Evolutionary conservation across 1,140 invertebrate genomes (phyloP).

Genomic region (Tetramorium simillimum): DNA sequence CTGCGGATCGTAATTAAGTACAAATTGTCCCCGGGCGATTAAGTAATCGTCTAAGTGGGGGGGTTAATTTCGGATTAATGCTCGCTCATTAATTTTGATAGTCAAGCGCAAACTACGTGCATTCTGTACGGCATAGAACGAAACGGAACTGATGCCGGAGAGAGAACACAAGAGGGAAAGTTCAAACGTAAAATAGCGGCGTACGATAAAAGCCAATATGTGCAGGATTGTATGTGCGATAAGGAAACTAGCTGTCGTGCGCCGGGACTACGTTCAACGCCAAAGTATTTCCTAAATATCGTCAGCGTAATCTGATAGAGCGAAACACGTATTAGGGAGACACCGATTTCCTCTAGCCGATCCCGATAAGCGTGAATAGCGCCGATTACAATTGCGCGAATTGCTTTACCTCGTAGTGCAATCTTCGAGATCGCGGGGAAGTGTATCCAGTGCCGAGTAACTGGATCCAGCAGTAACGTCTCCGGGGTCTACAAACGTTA

Average conservation of each 20-base stretch:
- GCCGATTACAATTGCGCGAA: conserved; percentile 22
- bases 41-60: conserved; percentile 25
- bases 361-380: conserved; percentile 43
- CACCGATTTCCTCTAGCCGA: conserved; percentile 8
- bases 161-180: conserved; percentile 14
- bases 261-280: background rate
- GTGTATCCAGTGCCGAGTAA: background rate
- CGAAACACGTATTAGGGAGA: background rate
- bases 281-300: conserved; percentile 34
- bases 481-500: background rate
- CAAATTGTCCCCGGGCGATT: conserved; percentile 50
- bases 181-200: background rate
- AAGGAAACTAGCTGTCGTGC: conserved; percentile 16
- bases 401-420: background rate
- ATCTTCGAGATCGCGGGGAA: conserved; percentile 12
- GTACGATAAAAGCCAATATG: conserved; percentile 5
- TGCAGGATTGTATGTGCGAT: conserved; percentile 1
- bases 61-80: conserved; percentile 48
- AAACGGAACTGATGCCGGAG: background rate
- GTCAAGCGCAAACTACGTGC: background rate
- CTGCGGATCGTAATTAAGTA: conserved; percentile 52
- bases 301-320: background rate
- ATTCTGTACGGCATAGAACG: background rate
- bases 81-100: conserved; percentile 49
- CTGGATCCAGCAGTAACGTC: conserved; percentile 1